Base-by-base conservation (phyloP, 2,797 vertebrate species). In the Spinibarbus caldwelli region DNA sequence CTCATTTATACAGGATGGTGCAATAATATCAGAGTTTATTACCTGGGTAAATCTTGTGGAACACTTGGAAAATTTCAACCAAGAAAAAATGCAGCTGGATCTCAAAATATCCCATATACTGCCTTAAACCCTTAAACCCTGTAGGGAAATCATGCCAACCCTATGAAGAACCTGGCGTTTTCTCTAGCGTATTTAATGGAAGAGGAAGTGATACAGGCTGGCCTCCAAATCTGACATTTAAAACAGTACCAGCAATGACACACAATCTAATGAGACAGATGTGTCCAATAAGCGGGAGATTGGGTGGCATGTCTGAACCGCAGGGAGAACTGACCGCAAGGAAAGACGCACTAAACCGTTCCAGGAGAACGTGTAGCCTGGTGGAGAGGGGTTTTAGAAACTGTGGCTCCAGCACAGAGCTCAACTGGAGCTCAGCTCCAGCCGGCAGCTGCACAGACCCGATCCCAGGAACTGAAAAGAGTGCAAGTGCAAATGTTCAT, bases 361-460 rank as follows among this genome's bases (percentile, higher is more conserved):
- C 64, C 71, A 54, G 41, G 29, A 84, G 82, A 73, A 83, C 14
- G 19, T 45, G 26, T n/a, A 26, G 31, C 11, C 15, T 7, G 43
- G 64, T 54, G 78, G 17, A 79, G 52, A 71, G 36, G 45, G 82
- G 21, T 75, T 68, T 82, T n/a, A 71, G 82, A 59, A 80, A 68
- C 62, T 14, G 23, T 43, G 86, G 76, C 52, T 86, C 76, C 85
- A 66, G 82, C 83, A 82, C 82, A 84, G 57, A 79, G 86, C 86
- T 76, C 43, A 34, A 78, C 62, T 86, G 86, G 78, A 85, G 90
- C 90, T 92, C 89, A 92, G 90, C 90, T 93, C 89, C 87, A 90
- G 86, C 85, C 89, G 88, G 89, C 94, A 94, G 93, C 93, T 91
- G 92, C 91, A 85, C 80, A 73, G 87, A 26, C 47, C 88, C 89